Evolutionary conservation across 2,888 invertebrate genomes (phyloP).

Genomic region (Branchellion lobata): DNA sequence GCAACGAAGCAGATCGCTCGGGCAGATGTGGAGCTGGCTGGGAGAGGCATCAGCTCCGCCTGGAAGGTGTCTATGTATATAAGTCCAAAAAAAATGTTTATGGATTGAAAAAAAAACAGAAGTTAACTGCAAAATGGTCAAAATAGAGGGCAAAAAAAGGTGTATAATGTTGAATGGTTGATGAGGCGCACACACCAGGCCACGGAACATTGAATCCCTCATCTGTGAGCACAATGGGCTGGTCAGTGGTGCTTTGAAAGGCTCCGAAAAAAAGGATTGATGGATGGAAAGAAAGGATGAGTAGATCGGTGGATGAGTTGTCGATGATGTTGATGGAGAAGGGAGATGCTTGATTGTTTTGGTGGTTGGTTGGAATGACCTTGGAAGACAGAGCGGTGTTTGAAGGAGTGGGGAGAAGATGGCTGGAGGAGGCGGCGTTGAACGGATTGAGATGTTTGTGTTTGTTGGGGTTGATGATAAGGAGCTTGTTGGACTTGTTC

Average conservation of each 20-base stretch:
- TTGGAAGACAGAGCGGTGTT: no score
- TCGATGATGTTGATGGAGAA: neutral
- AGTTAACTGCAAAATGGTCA: no score
- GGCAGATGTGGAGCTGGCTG: slow-evolving; percentile 36
- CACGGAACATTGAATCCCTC: slow-evolving; percentile 45
- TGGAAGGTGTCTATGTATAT: neutral
- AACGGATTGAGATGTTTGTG: no score
- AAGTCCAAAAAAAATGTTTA: neutral
- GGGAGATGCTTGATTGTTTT: neutral
- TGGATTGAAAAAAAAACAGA: no score
- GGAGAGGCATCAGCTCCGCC: neutral
- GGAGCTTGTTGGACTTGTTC: no score
- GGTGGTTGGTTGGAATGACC: no score
- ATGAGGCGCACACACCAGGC: no score
- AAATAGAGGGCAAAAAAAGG: no score
- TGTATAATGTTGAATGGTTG: no score
- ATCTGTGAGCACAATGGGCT: slow-evolving; percentile 42
- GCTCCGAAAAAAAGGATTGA: slow-evolving; percentile 48
- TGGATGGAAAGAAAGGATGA: slow-evolving; percentile 1
- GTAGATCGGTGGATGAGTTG: neutral
- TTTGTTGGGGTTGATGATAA: no score
- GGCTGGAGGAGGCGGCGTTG: no score
- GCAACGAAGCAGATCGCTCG: slow-evolving; percentile 48
- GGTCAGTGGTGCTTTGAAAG: slow-evolving; percentile 10
- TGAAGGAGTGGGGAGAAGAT: no score